phyloP scores from a whole-genome alignment of 2,797 vertebrate species.

The Pogonophryne albipinna region DNA sequence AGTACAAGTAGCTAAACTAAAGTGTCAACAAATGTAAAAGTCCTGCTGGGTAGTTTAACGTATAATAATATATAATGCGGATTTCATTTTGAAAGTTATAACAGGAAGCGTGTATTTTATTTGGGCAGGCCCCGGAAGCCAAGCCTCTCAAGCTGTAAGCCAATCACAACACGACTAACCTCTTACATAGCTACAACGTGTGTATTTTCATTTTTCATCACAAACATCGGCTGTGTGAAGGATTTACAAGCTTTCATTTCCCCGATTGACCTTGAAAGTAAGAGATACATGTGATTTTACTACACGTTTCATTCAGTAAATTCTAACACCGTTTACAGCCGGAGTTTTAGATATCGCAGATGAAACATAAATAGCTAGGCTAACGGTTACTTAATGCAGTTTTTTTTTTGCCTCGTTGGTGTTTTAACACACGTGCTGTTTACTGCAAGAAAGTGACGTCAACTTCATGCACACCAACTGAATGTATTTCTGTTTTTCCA shows the following conservation, averaged over 20 bases:
- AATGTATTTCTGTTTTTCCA: too few relatives aligned
- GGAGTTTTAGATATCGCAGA: background rate
- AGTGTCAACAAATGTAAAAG: too few relatives aligned
- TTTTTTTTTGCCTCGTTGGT: background rate
- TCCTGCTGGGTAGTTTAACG: too few relatives aligned
- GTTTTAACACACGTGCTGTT: background rate
- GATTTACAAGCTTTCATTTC: background rate
- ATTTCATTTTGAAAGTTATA: conserved; percentile 27
- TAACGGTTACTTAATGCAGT: background rate
- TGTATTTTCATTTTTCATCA: background rate
- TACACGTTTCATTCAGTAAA: fast-evolving
- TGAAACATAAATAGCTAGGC: background rate
- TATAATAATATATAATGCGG: background rate
- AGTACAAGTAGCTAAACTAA: too few relatives aligned
- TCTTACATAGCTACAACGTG: background rate
- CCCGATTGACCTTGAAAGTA: conserved; percentile 6
- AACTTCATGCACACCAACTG: too few relatives aligned
- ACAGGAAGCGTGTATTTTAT: conserved; percentile 12
- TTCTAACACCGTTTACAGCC: background rate
- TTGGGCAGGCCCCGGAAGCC: background rate
- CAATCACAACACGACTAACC: conserved; percentile 29
- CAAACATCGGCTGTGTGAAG: background rate
- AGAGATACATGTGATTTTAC: background rate
- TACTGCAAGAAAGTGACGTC: background rate
- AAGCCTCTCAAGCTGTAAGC: conserved; percentile 16